phyloP scores from a whole-genome alignment of 2,113 vertebrate genomes.

The Pavo muticus region DNA sequence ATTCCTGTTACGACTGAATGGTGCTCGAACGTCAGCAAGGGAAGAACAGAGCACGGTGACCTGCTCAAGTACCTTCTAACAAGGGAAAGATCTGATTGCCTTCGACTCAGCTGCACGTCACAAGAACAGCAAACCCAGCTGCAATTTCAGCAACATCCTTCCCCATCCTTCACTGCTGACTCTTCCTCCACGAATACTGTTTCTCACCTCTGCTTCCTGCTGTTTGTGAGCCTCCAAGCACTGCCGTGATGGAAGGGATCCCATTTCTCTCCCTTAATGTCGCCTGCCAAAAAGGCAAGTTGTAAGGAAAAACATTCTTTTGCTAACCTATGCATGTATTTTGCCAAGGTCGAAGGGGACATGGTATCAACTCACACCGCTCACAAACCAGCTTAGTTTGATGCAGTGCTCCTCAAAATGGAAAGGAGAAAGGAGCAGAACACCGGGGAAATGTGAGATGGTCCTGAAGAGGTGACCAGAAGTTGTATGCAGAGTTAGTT shows the following conservation, averaged over 20 bases:
- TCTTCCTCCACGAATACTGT: background rate
- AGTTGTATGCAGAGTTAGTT: background rate
- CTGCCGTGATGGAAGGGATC: background rate
- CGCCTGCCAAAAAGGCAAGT: background rate
- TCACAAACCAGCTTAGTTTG: background rate
- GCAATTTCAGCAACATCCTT: background rate
- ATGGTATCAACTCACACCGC: rapidly evolving
- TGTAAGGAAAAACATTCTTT: background rate
- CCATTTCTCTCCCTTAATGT: background rate
- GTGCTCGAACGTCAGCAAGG: background rate
- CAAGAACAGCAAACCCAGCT: background rate
- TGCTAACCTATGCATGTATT: background rate
- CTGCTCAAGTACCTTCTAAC: background rate
- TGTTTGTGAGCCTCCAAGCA: background rate
- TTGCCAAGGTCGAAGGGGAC: background rate
- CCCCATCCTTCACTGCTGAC: background rate
- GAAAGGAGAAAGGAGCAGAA: background rate
- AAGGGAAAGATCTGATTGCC: background rate
- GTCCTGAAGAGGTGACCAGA: background rate
- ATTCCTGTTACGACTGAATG: background rate
- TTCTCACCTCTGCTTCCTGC: background rate
- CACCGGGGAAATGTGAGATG: background rate
- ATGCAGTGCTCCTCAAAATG: background rate
- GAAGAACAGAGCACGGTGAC: background rate
- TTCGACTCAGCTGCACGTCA: background rate